Conservation (phyloP, 2,113 vertebrate genomes). For the Macquaria ambigua region DNA sequence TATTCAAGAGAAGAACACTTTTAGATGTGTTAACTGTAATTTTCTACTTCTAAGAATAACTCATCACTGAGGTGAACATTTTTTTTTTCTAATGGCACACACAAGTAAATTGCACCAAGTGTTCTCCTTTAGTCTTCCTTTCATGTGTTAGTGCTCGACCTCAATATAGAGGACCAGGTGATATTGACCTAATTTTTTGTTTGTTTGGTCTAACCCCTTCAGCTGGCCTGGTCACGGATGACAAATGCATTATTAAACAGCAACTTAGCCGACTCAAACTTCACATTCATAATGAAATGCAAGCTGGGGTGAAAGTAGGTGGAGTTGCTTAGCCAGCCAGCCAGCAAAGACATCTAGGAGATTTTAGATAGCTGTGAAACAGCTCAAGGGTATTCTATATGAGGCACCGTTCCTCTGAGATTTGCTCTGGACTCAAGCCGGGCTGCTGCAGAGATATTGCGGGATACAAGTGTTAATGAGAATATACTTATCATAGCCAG, state of each 20-base stretch:
- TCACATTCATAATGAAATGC: constrained; percentile 67
- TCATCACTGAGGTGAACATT: constrained; percentile 14
- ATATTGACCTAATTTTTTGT: constrained; percentile 77
- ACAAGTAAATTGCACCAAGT: constrained; percentile 7
- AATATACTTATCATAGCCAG: constrained; percentile 81
- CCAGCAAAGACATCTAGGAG: constrained; percentile 74
- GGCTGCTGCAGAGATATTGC: constrained; percentile 75
- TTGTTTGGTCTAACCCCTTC: constrained; percentile 65
- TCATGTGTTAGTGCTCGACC: constrained; percentile 45
- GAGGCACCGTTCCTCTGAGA: constrained; percentile 77
- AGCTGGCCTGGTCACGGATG: constrained; percentile 68
- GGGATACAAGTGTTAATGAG: constrained; percentile 86
- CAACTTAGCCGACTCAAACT: constrained; percentile 62
- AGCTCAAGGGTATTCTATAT: constrained; percentile 86
- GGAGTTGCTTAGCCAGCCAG: constrained; percentile 58
- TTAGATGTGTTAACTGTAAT: background rate
- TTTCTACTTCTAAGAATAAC: background rate
- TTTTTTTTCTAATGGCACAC: constrained; percentile 7
- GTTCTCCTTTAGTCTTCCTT: constrained; percentile 23
- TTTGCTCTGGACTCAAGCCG: constrained; percentile 78
- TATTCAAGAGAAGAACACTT: background rate
- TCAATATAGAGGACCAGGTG: constrained; percentile 69
- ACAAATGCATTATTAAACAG: constrained; percentile 78
- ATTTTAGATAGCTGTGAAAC: constrained; percentile 80
- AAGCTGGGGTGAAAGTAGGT: constrained; percentile 62